phyloP scores from a whole-genome alignment of 1,140 invertebrate species.

The Zaprionus ornatus region DNA sequence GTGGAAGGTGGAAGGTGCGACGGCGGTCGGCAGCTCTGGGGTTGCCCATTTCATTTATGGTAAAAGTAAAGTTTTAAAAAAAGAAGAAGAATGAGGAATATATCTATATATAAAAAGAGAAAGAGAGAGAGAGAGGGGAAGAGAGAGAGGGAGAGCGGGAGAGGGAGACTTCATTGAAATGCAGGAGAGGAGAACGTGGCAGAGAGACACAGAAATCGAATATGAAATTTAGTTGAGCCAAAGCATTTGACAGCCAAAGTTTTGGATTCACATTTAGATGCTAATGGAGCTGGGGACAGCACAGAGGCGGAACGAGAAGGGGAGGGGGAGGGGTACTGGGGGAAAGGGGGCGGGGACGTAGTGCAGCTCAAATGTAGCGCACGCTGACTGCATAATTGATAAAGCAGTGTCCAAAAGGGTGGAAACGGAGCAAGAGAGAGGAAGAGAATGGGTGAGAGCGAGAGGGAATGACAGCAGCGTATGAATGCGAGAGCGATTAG shows the following conservation, averaged over 20 bases:
- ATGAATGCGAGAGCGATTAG: not conserved
- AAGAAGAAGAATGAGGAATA: conserved; percentile 8
- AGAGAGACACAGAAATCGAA: conserved; percentile 59
- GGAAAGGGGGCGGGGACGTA: not conserved
- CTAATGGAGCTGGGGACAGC: conserved; percentile 55
- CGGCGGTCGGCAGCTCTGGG: not conserved
- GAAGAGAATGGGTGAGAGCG: not conserved
- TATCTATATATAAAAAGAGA: not conserved
- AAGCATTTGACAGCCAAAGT: conserved; percentile 77
- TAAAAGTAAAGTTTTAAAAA: conserved; percentile 45
- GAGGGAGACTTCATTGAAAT: conserved; percentile 67
- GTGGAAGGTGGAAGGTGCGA: not conserved
- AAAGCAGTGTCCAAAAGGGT: conserved; percentile 31
- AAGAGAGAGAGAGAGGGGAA: not conserved
- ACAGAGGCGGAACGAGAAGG: not conserved
- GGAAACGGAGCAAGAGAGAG: not conserved
- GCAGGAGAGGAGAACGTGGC: conserved; percentile 44
- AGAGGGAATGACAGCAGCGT: not conserved
- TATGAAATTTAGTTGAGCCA: conserved; percentile 76
- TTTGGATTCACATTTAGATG: conserved; percentile 74
- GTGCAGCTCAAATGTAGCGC: conserved; percentile 49
- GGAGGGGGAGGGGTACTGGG: not conserved
- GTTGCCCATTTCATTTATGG: conserved; percentile 24
- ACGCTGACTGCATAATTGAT: conserved; percentile 78
- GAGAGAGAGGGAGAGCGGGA: conserved; percentile 31